Evolutionary conservation across 2,113 vertebrate species (phyloP).

Genomic region (Toxotes chatareus): DNA sequence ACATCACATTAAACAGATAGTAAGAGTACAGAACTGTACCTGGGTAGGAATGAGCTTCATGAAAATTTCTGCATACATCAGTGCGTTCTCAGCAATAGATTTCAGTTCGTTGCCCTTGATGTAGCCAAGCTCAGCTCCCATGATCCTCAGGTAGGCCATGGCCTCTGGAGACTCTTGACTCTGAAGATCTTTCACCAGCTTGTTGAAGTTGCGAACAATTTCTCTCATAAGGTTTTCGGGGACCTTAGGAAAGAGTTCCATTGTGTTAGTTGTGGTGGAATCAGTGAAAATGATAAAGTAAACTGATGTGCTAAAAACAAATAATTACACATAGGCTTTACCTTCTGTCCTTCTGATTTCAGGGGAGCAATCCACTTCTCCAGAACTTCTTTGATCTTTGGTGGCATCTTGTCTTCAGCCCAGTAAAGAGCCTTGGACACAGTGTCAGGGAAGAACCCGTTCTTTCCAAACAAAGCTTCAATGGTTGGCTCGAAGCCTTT

Average conservation of each 20-base stretch:
- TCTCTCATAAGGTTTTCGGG: constrained; percentile 86
- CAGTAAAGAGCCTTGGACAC: constrained; percentile 90
- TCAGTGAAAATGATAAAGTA: constrained; percentile 1
- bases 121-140: constrained; percentile 92
- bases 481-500: constrained; percentile 91
- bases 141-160: constrained; percentile 89
- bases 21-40: constrained; percentile 50
- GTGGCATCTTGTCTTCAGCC: constrained; percentile 87
- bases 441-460: constrained; percentile 93
- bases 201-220: constrained; percentile 86
- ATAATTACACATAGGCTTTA: constrained; percentile 29
- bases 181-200: constrained; percentile 87
- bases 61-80: constrained; percentile 60
- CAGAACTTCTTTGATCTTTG: constrained; percentile 84
- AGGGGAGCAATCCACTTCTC: constrained; percentile 85
- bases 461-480: constrained; percentile 91
- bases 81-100: constrained; percentile 65
- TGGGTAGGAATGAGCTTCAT: constrained; percentile 45
- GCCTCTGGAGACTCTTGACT: constrained; percentile 87
- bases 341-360: constrained; percentile 76
- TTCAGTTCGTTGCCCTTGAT: constrained; percentile 87
- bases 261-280: constrained; percentile 4
- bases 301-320: neutral
- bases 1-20: neutral
- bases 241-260: constrained; percentile 47